Evolutionary conservation across 2,888 invertebrate species (phyloP).

Genomic region (Eurytoma adleriae): DNA sequence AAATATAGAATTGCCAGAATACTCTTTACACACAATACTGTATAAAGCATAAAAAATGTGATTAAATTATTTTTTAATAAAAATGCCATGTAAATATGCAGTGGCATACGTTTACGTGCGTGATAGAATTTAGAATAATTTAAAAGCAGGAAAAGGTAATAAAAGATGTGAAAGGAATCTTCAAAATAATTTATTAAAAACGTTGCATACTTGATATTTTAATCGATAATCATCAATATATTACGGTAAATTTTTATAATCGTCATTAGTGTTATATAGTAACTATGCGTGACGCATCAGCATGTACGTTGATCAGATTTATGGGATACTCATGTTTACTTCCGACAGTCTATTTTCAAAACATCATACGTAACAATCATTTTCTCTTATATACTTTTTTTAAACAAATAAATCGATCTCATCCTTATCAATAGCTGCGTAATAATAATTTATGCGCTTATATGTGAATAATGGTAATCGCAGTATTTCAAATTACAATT

Average conservation of each 20-base stretch:
- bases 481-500: too few species aligned
- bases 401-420: constrained; percentile 7
- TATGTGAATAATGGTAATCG: too few species aligned
- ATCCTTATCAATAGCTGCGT: too few species aligned
- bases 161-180: constrained; percentile 64
- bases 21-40: constrained; percentile 52
- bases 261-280: constrained; percentile 68
- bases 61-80: background rate
- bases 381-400: constrained; percentile 7
- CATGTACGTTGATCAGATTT: constrained; percentile 66
- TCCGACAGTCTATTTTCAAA: constrained; percentile 47
- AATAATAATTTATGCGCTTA: too few species aligned
- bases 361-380: constrained; percentile 48
- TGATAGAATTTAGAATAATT: background rate
- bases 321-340: constrained; percentile 43
- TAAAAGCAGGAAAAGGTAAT: background rate
- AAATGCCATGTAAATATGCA: background rate
- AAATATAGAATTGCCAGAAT: constrained; percentile 41
- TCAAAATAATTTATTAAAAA: constrained; percentile 75
- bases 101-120: too few species aligned
- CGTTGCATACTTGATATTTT: constrained; percentile 71
- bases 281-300: constrained; percentile 72
- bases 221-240: constrained; percentile 67
- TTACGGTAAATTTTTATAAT: constrained; percentile 62
- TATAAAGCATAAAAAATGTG: constrained; percentile 25